Percentiles rank a stretch among this genome's conserved stretches.
phyloP scores from a whole-genome alignment of 2,888 invertebrate species.

The Tetramorium bicarinatum region DNA sequence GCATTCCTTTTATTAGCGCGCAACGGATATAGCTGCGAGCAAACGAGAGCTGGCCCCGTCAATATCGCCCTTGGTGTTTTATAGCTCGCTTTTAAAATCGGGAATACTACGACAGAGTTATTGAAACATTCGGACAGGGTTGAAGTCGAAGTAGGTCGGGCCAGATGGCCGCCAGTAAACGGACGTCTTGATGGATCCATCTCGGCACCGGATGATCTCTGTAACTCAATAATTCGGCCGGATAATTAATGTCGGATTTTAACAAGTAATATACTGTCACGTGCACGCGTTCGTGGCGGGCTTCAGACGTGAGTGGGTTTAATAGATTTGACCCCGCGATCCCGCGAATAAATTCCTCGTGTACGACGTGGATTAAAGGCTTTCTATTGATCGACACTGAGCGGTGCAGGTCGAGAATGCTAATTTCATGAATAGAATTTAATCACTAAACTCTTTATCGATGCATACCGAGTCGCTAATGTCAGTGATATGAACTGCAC shows the following conservation, averaged over 20 bases:
- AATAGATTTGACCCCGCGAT: conserved; percentile 22
- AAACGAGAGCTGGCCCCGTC: conserved; percentile 13
- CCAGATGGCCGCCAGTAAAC: conserved; percentile 20
- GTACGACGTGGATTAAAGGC: conserved; percentile 15
- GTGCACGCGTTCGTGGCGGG: not conserved
- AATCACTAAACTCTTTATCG: conserved; percentile 24
- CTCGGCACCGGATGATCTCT: conserved; percentile 13
- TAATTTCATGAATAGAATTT: conserved; percentile 15
- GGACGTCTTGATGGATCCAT: conserved; percentile 24
- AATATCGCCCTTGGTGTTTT: conserved; percentile 42
- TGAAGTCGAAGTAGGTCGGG: conserved; percentile 48
- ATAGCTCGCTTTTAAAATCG: conserved; percentile 49
- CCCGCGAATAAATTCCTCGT: conserved; percentile 22
- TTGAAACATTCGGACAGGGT: conserved; percentile 42
- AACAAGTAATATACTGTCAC: conserved; percentile 30
- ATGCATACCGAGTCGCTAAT: not conserved
- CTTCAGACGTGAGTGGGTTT: not conserved
- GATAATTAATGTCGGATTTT: conserved; percentile 36
- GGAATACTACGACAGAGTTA: conserved; percentile 36
- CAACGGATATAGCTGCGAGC: conserved; percentile 42
- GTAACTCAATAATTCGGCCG: conserved; percentile 26
- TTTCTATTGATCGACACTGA: conserved; percentile 23
- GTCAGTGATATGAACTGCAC: not conserved
- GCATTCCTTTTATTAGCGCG: conserved; percentile 50
- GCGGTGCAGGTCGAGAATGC: not conserved